Base-by-base conservation (phyloP, 2,797 vertebrate species). In the Nannoperca australis region DNA sequence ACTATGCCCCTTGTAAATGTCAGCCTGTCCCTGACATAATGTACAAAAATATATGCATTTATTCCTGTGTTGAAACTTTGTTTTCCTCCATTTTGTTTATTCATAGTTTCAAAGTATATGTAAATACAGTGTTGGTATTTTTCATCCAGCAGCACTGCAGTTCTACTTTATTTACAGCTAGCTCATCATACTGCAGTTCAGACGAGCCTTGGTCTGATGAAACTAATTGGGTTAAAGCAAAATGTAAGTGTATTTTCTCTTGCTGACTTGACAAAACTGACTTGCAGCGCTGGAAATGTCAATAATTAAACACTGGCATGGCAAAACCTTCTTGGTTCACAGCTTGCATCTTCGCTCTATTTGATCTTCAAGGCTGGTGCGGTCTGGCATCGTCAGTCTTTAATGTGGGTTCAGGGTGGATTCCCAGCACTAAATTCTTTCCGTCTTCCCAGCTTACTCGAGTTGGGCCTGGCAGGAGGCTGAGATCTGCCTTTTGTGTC, bases 231-330 rank as follows among this genome's bases (percentile, higher is more conserved):
- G 84, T 80, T 89, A 81, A 88, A 85, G 64, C 69, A 68, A 81
- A 89, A 89, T 83, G 59, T 81, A 84, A 84, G 82, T 85, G 83
- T 87, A 62, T 89, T 84, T 88, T 81, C 82, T 76, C 82, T 86
- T 90, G 92, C 94, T 93, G 93, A 93, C 85, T 92, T 87, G 81
- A 91, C 90, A 83, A 87, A 89, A 94, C 88, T 78, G 67, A 93
- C 91, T 91, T 45, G 67, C 83, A 86, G 85, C 22, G 20, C 88
- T 86, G 83, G 81, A 91, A 88, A 91, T 91, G 93, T 94, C 92
- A 93, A 95, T 95, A 95, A 95, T 95, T 94, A 93, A 95, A 94
- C 87, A 90, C 82, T 79, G 80, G 89, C 90, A 82, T 81, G 79
- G 85, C 79, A 70, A 87, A 91, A 85, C 79, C 82, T 89, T 91